phyloP scores from a whole-genome alignment of 2,888 invertebrate species.

The Lucinisca nassula region DNA sequence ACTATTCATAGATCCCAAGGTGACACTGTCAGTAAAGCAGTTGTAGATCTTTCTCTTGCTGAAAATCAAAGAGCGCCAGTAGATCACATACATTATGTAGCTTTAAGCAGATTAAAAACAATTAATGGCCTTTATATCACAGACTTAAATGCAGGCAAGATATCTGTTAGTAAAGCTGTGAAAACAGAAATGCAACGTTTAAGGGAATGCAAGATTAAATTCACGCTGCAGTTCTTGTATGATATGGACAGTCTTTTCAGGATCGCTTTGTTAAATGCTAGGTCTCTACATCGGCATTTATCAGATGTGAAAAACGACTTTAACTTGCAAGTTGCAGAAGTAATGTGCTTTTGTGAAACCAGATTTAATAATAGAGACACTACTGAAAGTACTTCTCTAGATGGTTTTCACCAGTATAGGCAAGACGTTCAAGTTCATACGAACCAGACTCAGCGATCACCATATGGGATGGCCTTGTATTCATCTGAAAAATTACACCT shows the following conservation, averaged over 20 bases:
- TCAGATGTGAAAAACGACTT: constrained; percentile 38
- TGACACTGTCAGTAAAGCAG: constrained; percentile 28
- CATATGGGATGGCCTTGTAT: background rate
- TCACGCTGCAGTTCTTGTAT: background rate
- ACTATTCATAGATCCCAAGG: constrained; percentile 60
- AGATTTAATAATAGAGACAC: too few relatives aligned
- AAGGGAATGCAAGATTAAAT: background rate
- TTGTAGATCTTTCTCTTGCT: constrained; percentile 39
- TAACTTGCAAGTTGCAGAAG: constrained; percentile 26
- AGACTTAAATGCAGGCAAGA: constrained; percentile 30
- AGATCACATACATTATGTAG: constrained; percentile 60
- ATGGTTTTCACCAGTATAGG: too few relatives aligned
- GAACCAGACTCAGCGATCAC: too few relatives aligned
- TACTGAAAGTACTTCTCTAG: background rate
- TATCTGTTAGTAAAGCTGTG: constrained; percentile 22
- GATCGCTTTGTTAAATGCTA: constrained; percentile 50
- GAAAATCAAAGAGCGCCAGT: constrained; percentile 7
- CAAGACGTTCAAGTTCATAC: too few relatives aligned
- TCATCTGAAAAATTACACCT: background rate
- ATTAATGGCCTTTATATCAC: constrained; percentile 32
- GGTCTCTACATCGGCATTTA: constrained; percentile 32
- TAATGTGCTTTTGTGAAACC: constrained; percentile 53
- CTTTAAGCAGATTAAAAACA: constrained; percentile 33
- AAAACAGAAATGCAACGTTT: constrained; percentile 35
- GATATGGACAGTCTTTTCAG: background rate